Evolutionary conservation across 2,797 vertebrate species (phyloP), one percentile per base, ranked within the genome.

Genomic region (Pangasius mekongensis): DNA sequence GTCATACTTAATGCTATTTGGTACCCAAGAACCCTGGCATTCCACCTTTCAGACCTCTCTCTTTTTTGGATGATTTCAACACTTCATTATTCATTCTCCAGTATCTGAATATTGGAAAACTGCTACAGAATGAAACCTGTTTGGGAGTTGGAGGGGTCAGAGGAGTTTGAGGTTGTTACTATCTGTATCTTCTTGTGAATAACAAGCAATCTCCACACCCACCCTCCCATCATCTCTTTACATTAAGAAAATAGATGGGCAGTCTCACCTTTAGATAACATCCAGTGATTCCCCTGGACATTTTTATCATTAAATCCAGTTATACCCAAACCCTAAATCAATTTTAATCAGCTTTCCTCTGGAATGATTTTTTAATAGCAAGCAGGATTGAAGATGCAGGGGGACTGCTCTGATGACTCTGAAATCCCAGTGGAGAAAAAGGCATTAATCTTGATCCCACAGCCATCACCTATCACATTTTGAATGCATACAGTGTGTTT

Each of bases 271-370:
- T 92, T 92, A 92, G 89, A 92, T 87, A 89, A 89, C 56, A 4
- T 93, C 90, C 82, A 90, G 93, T 93, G 93, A 95, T 94, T 94
- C 92, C 93, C 89, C 87, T 71, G 89, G 92, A 95, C 91, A 92
- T 93, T 94, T 94, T 89, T 93, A 91, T 94, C 91, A 94, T 95
- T 92, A 93, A 95, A 95, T 94, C 90, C 88, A 92, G 91, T 95
- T 93, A 89, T 81, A 90, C 86, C 90, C 27, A 88, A 93, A 95
- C 91, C 69, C 80, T 91, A 90, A 95, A 95, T 95, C 93, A 85
- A 95, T 95, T 95, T 92, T 91, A 94, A 94, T 95, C 92, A 91
- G 89, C 43, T 84, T 92, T 90, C 74, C 54, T 39, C 84, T 67
- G 88, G 83, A 49, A 88, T 67, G 80, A 90, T 91, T 90, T 86